phyloP scores from a whole-genome alignment of 35 echinoderm and acorn worm genomes.

The Nesometra sesokonis region DNA sequence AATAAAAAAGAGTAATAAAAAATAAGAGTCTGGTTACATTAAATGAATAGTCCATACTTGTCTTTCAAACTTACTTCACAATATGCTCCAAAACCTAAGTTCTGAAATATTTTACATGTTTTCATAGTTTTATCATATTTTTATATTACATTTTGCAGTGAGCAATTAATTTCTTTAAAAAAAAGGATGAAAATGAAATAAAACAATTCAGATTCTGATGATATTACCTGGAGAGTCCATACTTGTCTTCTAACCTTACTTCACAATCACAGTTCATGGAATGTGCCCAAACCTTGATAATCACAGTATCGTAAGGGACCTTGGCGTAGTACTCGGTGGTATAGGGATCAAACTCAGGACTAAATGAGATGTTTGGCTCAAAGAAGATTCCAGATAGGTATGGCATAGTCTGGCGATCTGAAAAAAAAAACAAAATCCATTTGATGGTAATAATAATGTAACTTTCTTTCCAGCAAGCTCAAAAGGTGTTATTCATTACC shows the following conservation, averaged over 20 bases:
- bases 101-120: too few species aligned
- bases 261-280: slow-evolving; percentile 88
- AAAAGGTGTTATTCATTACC: too few species aligned
- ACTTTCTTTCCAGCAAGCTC: too few species aligned
- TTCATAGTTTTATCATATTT: too few species aligned
- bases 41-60: slow-evolving; percentile 66
- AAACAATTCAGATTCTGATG: too few species aligned
- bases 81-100: too few species aligned
- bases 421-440: slow-evolving; percentile 10
- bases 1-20: too few species aligned
- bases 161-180: too few species aligned
- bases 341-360: slow-evolving; percentile 71
- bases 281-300: slow-evolving; percentile 70
- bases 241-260: slow-evolving; percentile 70
- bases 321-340: slow-evolving; percentile 58
- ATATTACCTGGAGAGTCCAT: slow-evolving; percentile 57
- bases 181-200: too few species aligned
- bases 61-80: slow-evolving; percentile 79
- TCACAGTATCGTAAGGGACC: slow-evolving; percentile 48
- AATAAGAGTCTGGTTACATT: too few species aligned
- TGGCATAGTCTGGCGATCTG: slow-evolving; percentile 69
- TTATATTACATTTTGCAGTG: too few species aligned
- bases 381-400: slow-evolving; percentile 51
- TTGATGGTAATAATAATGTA: too few species aligned
- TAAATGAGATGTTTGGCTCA: slow-evolving; percentile 53